Evolutionary conservation across 2,888 invertebrate genomes (phyloP).

Genomic region (Hyposoter didymator): DNA sequence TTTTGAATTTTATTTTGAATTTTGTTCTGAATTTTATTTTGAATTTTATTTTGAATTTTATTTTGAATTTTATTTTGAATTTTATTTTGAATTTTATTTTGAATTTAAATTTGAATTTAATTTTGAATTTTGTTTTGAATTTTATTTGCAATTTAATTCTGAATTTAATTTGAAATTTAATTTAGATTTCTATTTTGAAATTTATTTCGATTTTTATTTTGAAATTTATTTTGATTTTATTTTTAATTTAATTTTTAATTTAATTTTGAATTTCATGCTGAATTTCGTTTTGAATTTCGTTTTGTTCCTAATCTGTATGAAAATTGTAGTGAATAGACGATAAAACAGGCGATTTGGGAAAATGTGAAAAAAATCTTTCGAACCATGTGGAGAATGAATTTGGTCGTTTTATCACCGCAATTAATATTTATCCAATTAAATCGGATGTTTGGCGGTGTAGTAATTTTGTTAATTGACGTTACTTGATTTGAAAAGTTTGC

Average conservation of each 20-base stretch:
- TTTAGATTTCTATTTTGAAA: background rate
- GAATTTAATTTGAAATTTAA: background rate
- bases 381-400: background rate
- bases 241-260: background rate
- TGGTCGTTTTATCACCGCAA: background rate
- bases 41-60: background rate
- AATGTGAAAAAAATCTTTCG: background rate
- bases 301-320: background rate
- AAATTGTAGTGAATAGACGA: background rate
- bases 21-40: background rate
- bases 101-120: background rate
- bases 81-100: background rate
- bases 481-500: slow-evolving; percentile 10
- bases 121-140: background rate
- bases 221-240: background rate
- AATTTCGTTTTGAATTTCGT: no score
- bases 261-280: no score
- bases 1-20: background rate
- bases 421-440: slow-evolving; percentile 14
- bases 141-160: background rate
- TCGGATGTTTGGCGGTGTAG: background rate
- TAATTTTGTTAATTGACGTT: slow-evolving; percentile 9
- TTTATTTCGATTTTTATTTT: no score
- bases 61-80: background rate
- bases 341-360: background rate